These are phyloP conservation scores for Dusona sp. DNA, from an alignment of 2,888 invertebrate species.

Conservation along the genomic window DNA sequence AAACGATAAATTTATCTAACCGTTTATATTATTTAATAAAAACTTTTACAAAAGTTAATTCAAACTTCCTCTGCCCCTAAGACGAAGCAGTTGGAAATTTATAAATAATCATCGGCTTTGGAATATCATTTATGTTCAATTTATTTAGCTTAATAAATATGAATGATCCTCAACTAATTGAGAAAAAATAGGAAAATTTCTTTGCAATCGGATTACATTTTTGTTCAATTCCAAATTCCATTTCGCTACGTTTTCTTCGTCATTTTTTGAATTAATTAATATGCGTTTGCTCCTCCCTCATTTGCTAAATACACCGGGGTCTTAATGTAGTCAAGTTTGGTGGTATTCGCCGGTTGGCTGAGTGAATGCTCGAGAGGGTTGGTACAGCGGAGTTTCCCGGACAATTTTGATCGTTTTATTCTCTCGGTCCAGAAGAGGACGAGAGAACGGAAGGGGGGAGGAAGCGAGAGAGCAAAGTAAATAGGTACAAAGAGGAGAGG, in stretches of 20 bases:
- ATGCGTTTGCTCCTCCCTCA: constrained; percentile 22
- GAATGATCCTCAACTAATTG: background rate
- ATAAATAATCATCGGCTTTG: background rate
- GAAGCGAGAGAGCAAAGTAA: constrained; percentile 1
- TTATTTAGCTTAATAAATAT: background rate
- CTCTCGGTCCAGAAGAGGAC: constrained; percentile 4
- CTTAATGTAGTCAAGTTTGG: constrained; percentile 26
- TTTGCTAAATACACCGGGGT: background rate
- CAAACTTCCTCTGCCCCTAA: background rate
- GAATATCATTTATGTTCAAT: background rate
- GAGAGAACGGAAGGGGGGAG: constrained; percentile 9
- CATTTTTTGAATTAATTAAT: background rate
- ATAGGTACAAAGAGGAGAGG: constrained; percentile 42
- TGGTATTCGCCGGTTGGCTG: constrained; percentile 67
- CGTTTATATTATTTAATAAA: background rate
- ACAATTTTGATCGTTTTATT: constrained; percentile 67
- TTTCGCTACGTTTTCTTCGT: background rate
- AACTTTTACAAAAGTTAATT: background rate
- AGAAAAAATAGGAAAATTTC: background rate
- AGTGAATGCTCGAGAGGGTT: constrained; percentile 67
- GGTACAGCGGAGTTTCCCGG: constrained; percentile 69
- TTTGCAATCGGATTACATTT: background rate
- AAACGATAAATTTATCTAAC: background rate
- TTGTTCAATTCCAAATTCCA: background rate
- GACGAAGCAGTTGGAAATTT: background rate